phyloP scores from a whole-genome alignment of 1,140 invertebrate species.

The Zaprionus nigranus region DNA sequence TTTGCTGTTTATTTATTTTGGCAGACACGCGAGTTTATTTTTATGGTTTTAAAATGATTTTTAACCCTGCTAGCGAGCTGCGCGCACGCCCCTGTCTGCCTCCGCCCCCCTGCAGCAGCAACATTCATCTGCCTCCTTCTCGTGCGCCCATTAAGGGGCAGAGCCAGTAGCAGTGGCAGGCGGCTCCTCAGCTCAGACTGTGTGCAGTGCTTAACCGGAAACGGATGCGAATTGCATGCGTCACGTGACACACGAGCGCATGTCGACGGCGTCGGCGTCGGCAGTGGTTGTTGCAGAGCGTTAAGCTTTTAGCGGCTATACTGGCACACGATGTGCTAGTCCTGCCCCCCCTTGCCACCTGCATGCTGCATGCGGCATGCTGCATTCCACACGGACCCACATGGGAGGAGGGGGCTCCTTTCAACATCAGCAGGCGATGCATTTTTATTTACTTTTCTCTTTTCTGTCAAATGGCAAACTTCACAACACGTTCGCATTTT shows the following conservation, averaged over 20 bases:
- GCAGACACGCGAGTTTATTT: conserved; percentile 78
- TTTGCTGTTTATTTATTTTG: conserved; percentile 76
- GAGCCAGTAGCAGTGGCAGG: background rate
- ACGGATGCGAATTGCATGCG: conserved; percentile 82
- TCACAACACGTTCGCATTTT: conserved; percentile 68
- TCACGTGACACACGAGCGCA: conserved; percentile 76
- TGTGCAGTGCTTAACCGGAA: conserved; percentile 66
- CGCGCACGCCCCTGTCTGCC: background rate
- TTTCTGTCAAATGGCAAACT: conserved; percentile 64
- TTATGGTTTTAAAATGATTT: conserved; percentile 83
- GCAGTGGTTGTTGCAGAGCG: conserved; percentile 51
- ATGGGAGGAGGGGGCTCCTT: background rate
- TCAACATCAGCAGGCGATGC: conserved; percentile 32
- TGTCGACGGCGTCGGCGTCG: conserved; percentile 36
- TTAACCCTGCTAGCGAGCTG: conserved; percentile 60
- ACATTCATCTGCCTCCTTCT: background rate
- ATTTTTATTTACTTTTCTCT: conserved; percentile 59
- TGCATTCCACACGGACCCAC: conserved; percentile 24
- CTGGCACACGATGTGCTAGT: conserved; percentile 13
- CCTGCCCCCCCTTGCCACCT: background rate
- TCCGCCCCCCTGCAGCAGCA: background rate
- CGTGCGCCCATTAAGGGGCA: background rate
- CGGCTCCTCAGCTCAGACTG: conserved; percentile 11
- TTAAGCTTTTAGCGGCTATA: conserved; percentile 78
- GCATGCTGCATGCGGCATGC: conserved; percentile 1